A percentile compares a stretch with the other conserved stretches of the same genome.
phyloP scores from a whole-genome alignment of 2,888 invertebrate genomes.

The Troides oblongomaculatus region DNA sequence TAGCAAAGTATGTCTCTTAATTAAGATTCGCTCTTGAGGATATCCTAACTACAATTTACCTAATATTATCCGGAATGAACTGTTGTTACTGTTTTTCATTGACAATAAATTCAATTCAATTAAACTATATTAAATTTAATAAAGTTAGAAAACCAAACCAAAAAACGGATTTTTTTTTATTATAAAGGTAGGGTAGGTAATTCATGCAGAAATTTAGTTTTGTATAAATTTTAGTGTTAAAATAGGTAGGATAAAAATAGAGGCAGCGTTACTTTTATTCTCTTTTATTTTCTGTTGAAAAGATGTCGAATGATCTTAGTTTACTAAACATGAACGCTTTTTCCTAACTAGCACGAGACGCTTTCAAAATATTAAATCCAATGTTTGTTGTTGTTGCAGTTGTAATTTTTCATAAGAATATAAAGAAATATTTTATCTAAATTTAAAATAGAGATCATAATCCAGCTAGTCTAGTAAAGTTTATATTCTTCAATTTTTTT shows the following conservation, averaged over 20 bases:
- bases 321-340: constrained; percentile 13
- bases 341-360: not conserved
- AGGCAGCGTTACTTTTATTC: not conserved
- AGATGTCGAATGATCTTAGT: constrained; percentile 8
- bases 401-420: constrained; percentile 1
- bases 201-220: no score
- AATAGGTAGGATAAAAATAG: not conserved
- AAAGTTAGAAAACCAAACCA: no score
- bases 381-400: not conserved
- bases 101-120: no score
- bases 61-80: no score
- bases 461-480: not conserved
- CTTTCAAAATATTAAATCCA: constrained; percentile 13
- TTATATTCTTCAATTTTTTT: not conserved
- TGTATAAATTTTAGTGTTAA: not conserved
- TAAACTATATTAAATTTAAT: no score
- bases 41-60: no score
- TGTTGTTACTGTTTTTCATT: no score
- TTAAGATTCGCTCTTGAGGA: no score
- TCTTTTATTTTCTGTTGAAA: constrained; percentile 6
- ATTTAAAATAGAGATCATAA: not conserved
- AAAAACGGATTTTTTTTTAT: no score
- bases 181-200: no score
- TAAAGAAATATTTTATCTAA: not conserved
- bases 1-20: no score